These are phyloP conservation scores for Leptinotarsa texana DNA, from an alignment of 1,140 invertebrate genomes.

Conservation along the genomic window DNA sequence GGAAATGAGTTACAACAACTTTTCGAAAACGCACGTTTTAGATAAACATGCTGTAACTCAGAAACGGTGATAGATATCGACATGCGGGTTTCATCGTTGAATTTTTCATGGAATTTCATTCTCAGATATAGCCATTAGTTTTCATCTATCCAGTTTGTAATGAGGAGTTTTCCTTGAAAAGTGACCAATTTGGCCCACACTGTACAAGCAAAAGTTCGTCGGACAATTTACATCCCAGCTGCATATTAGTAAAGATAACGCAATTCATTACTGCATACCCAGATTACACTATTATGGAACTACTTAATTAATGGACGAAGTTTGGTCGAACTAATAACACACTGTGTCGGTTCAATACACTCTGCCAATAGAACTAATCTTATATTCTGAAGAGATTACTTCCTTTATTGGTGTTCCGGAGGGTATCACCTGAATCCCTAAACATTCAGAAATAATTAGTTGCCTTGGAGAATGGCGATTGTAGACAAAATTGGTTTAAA, in stretches of 20 bases:
- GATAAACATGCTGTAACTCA: no score
- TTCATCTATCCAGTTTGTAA: no score
- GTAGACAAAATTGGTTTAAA: slow-evolving; percentile 23
- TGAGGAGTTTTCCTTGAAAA: no score
- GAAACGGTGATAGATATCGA: no score
- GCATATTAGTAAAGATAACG: background rate
- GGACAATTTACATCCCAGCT: background rate
- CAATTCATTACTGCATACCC: background rate
- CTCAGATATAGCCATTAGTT: no score
- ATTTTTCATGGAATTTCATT: no score
- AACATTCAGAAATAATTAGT: slow-evolving; percentile 13
- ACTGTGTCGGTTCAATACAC: background rate
- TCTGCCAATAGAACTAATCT: slow-evolving; percentile 14
- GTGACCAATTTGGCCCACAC: no score
- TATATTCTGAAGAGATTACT: slow-evolving; percentile 18
- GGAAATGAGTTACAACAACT: no score
- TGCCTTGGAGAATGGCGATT: slow-evolving; percentile 4
- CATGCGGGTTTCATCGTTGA: no score
- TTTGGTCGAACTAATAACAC: slow-evolving; percentile 12
- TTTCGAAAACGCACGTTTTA: no score
- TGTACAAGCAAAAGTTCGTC: no score
- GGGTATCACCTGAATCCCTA: slow-evolving; percentile 16
- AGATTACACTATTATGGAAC: background rate
- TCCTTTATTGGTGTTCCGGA: slow-evolving; percentile 9
- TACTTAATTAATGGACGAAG: slow-evolving; percentile 5